Base-by-base conservation (phyloP, 1,140 invertebrate species). In the Calephelis nemesis region DNA sequence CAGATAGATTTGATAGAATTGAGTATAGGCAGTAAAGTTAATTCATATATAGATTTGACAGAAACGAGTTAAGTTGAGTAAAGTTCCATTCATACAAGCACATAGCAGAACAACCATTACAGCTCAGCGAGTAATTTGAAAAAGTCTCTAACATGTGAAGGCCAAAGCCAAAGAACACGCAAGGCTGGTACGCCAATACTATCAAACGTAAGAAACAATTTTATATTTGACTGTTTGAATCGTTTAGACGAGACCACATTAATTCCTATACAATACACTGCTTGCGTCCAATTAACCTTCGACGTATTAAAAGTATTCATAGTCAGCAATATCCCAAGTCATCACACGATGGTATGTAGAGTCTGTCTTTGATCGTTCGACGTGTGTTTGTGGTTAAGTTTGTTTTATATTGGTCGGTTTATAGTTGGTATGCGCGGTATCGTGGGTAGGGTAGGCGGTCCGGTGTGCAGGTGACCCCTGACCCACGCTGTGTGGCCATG, bases 251-350 rank as follows among this genome's bases (percentile, higher is more conserved):
- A 19, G 68, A 69, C 75, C 75, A 58, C 54, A 76, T 84, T 82
- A 83, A 86, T 86, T 83, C 81, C 79, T 83, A 81, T 77, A 85
- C 82, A 87, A 87, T 85, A 82, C 81, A 72, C 76, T 79, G 82
- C 74, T 75, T 79, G 79, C 81, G 79, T 88, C 83, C 86, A 88
- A 88, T 88, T 88, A 88, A 88, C 86, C 86, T 88, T 83, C 78
- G 74, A 78, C 75, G 82, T 83, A 83, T 81, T 82, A 82, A 76
- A 87, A 83, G 84, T 87, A 74, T 77, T 79, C 83, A 76, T 65
- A 85, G 84, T 66, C 86, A 73, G 63, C 73, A 75, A 81, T 85
- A 81, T 79, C 74, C 72, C 75, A 72, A 85, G 84, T 83, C 79
- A 84, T 83, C 68, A 66, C 67, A 73, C 62, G 60, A 63, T 66